These are phyloP conservation scores for Lordiphosa mommai DNA, from an alignment of 1,140 invertebrate species.

Conservation along the genomic window DNA sequence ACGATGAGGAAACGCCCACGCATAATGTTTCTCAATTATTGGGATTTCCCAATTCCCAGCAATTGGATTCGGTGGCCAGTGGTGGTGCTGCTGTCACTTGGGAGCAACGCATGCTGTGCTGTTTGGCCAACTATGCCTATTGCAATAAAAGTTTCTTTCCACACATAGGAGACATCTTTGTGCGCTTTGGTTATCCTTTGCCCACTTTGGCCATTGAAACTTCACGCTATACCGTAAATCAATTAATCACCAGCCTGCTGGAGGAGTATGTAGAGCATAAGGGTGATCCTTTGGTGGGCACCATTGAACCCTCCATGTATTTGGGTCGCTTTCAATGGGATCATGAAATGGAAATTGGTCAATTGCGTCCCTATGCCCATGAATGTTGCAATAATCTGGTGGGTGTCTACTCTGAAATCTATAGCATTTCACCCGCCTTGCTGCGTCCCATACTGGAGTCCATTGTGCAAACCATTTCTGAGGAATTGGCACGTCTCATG, in stretches of 20 bases:
- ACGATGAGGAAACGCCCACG: constrained; percentile 83
- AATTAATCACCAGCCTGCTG: constrained; percentile 86
- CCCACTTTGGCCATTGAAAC: constrained; percentile 83
- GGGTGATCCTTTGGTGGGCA: constrained; percentile 94
- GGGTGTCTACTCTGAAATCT: constrained; percentile 94
- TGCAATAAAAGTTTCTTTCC: constrained; percentile 88
- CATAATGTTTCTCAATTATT: constrained; percentile 84
- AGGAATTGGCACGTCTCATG: constrained; percentile 93
- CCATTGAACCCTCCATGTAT: constrained; percentile 97
- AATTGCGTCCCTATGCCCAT: constrained; percentile 94
- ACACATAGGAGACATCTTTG: constrained; percentile 84
- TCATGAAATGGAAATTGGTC: constrained; percentile 84
- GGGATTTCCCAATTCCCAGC: constrained; percentile 82
- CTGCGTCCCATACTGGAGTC: constrained; percentile 88
- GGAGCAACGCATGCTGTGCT: constrained; percentile 91
- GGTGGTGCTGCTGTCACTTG: constrained; percentile 81
- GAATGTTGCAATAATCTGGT: constrained; percentile 95
- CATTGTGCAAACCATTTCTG: constrained; percentile 93
- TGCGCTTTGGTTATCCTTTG: constrained; percentile 86
- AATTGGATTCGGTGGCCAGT: constrained; percentile 61
- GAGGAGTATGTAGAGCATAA: constrained; percentile 95
- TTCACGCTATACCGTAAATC: constrained; percentile 82
- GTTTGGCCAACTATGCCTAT: constrained; percentile 94
- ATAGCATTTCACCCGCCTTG: constrained; percentile 87
- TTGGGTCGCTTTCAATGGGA: constrained; percentile 93